phyloP scores from a whole-genome alignment of 2,888 invertebrate species.

The Polydrusus tereticollis region DNA sequence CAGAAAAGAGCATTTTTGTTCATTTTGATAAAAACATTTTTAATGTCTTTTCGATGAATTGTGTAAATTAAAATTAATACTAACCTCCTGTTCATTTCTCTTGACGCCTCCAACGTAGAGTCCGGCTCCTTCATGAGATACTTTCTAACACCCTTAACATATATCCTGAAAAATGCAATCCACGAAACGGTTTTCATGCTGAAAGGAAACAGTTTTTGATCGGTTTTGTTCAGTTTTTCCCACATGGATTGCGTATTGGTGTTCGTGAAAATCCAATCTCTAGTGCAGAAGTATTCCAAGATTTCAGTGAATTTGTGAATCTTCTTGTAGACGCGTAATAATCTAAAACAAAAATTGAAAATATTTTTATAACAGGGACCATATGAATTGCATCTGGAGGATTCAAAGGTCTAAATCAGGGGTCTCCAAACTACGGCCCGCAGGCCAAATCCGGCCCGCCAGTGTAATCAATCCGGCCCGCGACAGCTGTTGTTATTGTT shows the following conservation, averaged over 20 bases:
- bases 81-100: slow-evolving; percentile 49
- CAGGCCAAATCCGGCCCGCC: too few relatives aligned
- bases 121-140: slow-evolving; percentile 85
- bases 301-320: slow-evolving; percentile 83
- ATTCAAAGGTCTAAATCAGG: too few relatives aligned
- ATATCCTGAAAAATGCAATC: slow-evolving; percentile 77
- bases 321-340: slow-evolving; percentile 83
- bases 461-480: too few relatives aligned
- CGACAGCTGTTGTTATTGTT: too few relatives aligned
- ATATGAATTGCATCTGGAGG: too few relatives aligned
- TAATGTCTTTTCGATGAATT: too few relatives aligned
- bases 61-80: too few relatives aligned
- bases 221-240: slow-evolving; percentile 68
- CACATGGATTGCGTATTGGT: slow-evolving; percentile 74
- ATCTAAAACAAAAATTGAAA: too few relatives aligned
- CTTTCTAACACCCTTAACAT: slow-evolving; percentile 79
- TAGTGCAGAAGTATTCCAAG: slow-evolving; percentile 80
- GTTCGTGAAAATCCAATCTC: slow-evolving; percentile 80
- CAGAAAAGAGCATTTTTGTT: too few relatives aligned
- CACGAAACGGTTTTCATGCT: slow-evolving; percentile 80
- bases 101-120: slow-evolving; percentile 68
- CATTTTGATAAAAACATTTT: too few relatives aligned
- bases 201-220: slow-evolving; percentile 77
- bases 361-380: too few relatives aligned
- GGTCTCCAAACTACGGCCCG: too few relatives aligned